Evolutionary conservation across 2,113 vertebrate genomes (phyloP).

Genomic region (Seriola aureovittata): DNA sequence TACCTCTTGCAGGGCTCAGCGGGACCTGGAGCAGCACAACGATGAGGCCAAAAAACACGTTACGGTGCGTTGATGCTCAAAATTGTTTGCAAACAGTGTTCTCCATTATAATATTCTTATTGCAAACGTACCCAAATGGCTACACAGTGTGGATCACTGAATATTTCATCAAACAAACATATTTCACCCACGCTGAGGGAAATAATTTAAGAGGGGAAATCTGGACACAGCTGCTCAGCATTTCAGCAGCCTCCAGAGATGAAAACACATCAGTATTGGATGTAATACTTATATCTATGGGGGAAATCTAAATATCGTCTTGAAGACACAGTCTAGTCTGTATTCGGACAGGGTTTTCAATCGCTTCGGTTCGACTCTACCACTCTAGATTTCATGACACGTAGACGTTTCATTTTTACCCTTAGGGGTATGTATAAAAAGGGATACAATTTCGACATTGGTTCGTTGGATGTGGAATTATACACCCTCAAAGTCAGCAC

Average conservation of each 20-base stretch:
- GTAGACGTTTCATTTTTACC: neutral
- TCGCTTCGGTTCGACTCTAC: neutral
- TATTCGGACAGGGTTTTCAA: neutral
- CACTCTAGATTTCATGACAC: neutral
- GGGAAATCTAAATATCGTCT: neutral
- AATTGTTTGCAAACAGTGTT: slow-evolving; percentile 24
- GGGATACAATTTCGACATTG: neutral
- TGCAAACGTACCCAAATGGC: slow-evolving; percentile 36
- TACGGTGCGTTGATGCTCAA: slow-evolving; percentile 3
- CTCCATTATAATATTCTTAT: slow-evolving; percentile 2
- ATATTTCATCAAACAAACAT: slow-evolving; percentile 66
- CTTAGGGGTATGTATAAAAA: neutral
- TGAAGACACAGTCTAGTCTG: neutral
- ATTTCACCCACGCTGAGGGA: slow-evolving; percentile 43
- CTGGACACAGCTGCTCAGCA: slow-evolving; percentile 19
- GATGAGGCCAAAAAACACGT: slow-evolving; percentile 2
- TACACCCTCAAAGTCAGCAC: neutral
- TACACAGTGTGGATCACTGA: slow-evolving; percentile 39
- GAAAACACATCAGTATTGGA: neutral
- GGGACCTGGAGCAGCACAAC: slow-evolving; percentile 13
- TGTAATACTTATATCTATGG: neutral
- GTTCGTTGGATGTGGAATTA: neutral
- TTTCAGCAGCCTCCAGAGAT: neutral
- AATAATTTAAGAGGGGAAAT: slow-evolving; percentile 54
- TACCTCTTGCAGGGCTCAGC: slow-evolving; percentile 45